Evolutionary conservation across 1,140 invertebrate species (phyloP).

Genomic region (Gonatopus flavifemur): DNA sequence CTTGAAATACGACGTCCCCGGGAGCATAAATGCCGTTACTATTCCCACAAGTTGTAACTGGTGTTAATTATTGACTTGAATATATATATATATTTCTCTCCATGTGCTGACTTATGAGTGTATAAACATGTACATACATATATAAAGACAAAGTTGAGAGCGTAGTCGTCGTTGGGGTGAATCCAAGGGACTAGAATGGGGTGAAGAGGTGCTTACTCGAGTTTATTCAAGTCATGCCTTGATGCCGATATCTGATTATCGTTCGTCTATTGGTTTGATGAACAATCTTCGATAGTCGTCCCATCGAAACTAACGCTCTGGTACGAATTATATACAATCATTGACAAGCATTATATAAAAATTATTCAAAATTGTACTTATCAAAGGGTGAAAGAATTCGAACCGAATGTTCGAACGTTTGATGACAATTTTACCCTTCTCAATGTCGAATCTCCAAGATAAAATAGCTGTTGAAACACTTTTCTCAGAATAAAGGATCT

Average conservation of each 20-base stretch:
- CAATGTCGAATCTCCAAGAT: no score
- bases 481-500: no score
- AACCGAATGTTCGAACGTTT: no score
- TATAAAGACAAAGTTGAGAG: not conserved
- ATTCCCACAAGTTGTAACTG: conserved; percentile 59
- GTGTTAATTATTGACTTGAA: conserved; percentile 59
- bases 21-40: conserved; percentile 57
- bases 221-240: conserved; percentile 17
- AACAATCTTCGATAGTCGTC: no score
- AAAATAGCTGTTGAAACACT: no score
- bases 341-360: no score
- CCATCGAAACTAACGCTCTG: no score
- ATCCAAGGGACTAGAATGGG: not conserved
- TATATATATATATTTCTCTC: conserved; percentile 33
- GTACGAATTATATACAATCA: no score
- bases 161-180: not conserved
- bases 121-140: not conserved
- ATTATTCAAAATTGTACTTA: no score
- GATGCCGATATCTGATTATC: conserved; percentile 47
- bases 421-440: no score
- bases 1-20: conserved; percentile 57
- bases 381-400: no score
- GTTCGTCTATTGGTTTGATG: no score
- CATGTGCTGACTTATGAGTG: not conserved
- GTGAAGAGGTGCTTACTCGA: conserved; percentile 4